Conservation (phyloP, 2,113 vertebrate genomes). For the Asarcornis scutulata region DNA sequence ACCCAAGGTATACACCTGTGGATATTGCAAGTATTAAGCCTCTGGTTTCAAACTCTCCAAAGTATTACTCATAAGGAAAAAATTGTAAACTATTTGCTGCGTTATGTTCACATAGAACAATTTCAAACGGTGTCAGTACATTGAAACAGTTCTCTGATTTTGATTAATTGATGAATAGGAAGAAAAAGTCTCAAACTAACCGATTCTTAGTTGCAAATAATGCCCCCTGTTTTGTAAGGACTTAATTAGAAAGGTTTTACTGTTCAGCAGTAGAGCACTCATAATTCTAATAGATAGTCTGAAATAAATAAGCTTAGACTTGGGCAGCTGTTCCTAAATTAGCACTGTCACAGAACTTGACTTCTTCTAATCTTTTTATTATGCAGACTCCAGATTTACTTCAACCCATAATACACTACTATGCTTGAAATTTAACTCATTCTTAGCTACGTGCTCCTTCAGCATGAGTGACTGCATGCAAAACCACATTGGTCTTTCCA, state of each 20-base stretch:
- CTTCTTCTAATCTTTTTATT: neutral
- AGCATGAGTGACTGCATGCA: accelerated
- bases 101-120: neutral
- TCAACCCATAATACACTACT: neutral
- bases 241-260: neutral
- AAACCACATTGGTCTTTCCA: accelerated
- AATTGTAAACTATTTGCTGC: neutral
- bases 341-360: neutral
- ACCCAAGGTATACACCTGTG: accelerated
- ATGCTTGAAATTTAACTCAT: neutral
- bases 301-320: neutral
- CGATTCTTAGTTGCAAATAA: neutral
- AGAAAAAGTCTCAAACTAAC: neutral
- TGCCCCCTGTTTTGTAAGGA: neutral
- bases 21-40: too few relatives aligned
- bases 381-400: neutral
- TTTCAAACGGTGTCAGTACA: neutral
- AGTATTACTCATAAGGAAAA: neutral
- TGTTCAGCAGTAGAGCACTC: neutral
- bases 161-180: neutral
- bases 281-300: neutral
- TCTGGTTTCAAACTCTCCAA: neutral
- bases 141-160: neutral
- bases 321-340: constrained; percentile 1
- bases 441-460: neutral